Conservation (phyloP, 2,888 invertebrate species). For the Philhelius pedissequus region DNA sequence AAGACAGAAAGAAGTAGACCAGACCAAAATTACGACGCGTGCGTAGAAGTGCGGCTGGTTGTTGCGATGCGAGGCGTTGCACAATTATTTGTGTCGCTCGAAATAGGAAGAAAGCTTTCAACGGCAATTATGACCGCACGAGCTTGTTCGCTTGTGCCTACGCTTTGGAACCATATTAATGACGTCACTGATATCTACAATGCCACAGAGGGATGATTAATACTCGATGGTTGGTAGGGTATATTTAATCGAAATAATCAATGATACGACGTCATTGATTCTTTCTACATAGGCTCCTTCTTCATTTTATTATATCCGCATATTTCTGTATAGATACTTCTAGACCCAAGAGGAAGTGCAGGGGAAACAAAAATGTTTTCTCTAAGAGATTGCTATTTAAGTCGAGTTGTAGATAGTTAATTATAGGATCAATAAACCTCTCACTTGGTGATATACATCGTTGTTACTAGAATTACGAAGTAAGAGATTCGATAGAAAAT, state of each 20-base stretch:
- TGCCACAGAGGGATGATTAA: not conserved
- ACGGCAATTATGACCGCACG: not conserved
- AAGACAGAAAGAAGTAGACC: not conserved
- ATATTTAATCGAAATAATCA: slow-evolving; percentile 1
- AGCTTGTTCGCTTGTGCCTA: slow-evolving; percentile 30
- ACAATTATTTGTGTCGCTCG: not conserved
- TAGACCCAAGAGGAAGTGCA: not conserved
- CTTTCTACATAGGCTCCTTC: not conserved
- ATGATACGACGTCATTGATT: slow-evolving; percentile 3
- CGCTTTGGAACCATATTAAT: slow-evolving; percentile 70
- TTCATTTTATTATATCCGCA: not conserved
- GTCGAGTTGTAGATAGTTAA: not conserved
- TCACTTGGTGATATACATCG: not conserved
- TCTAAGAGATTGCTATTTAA: not conserved
- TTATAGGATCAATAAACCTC: not conserved
- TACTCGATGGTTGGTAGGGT: not conserved
- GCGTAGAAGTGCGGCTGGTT: slow-evolving; percentile 9
- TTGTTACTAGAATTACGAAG: not conserved
- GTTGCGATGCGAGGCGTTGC: slow-evolving; percentile 9
- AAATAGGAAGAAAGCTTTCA: slow-evolving; percentile 30
- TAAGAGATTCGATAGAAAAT: not conserved
- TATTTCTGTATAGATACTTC: not conserved
- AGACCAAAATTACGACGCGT: slow-evolving; percentile 2
- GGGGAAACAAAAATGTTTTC: not conserved
- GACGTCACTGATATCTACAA: slow-evolving; percentile 74